Conservation (phyloP, 2,113 vertebrate species). For the Mustela nigripes region DNA sequence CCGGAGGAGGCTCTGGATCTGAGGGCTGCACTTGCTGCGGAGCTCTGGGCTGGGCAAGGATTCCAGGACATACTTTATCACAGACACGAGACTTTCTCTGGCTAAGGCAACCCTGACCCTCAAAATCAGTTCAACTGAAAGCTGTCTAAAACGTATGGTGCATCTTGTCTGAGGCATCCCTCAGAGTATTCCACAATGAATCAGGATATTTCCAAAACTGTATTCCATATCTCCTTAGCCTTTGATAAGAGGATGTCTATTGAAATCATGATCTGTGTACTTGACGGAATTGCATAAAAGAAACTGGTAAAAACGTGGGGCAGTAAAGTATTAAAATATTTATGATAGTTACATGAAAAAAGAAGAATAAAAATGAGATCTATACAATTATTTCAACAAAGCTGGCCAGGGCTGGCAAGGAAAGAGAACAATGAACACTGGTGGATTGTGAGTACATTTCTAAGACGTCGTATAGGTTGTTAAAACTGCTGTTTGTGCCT, state of each 20-base stretch:
- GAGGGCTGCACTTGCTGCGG: not conserved
- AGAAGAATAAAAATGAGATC: constrained; percentile 35
- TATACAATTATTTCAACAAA: constrained; percentile 14
- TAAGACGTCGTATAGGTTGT: not conserved
- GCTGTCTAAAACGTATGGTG: not conserved
- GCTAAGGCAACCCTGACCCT: not conserved
- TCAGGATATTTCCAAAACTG: not conserved
- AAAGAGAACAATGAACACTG: constrained; percentile 8
- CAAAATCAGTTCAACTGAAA: not conserved
- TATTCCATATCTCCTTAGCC: not conserved
- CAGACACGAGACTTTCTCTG: not conserved
- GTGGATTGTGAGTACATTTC: not conserved
- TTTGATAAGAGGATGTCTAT: not conserved
- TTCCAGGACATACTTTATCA: not conserved
- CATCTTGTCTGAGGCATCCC: not conserved
- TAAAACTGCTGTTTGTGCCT: not conserved
- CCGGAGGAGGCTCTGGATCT: not conserved
- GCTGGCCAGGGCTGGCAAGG: not conserved
- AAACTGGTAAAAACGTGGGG: not conserved
- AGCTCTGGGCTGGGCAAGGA: not conserved
- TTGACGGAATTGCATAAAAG: not conserved
- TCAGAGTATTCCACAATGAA: not conserved
- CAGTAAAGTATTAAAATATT: constrained; percentile 26
- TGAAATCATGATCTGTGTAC: constrained; percentile 29
- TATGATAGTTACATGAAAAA: constrained; percentile 18